A percentile compares a stretch with the other conserved stretches of the same genome.
These are phyloP conservation scores for Prionailurus bengalensis DNA, from an alignment of 2,113 vertebrate genomes.

Conservation along the genomic window DNA sequence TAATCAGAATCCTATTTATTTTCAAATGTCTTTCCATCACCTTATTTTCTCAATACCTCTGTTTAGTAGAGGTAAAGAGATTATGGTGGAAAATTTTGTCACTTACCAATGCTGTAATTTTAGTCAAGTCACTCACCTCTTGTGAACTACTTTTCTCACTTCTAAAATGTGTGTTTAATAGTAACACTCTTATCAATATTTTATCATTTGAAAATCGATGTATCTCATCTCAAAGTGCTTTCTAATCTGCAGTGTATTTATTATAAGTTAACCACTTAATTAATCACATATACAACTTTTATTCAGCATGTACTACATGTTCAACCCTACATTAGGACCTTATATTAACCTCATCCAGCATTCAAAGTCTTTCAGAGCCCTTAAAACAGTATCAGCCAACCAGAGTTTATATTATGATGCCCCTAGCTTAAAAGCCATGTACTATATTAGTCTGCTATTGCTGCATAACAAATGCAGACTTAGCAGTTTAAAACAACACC, in stretches of 20 bases:
- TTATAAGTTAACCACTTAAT: background rate
- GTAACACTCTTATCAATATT: background rate
- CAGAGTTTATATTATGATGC: background rate
- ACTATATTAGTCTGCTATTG: background rate
- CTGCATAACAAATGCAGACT: background rate
- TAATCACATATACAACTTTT: background rate
- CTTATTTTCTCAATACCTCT: constrained; percentile 9
- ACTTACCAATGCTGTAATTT: background rate
- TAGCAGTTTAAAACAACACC: background rate
- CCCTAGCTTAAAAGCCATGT: background rate
- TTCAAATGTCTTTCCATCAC: background rate
- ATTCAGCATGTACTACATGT: background rate
- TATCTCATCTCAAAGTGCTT: background rate
- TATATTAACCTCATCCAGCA: background rate
- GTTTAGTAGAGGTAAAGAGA: background rate
- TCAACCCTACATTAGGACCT: background rate
- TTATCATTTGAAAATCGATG: background rate
- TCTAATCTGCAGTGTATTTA: background rate
- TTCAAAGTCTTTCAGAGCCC: background rate
- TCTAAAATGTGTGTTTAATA: background rate
- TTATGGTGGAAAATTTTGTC: background rate
- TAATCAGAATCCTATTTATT: constrained; percentile 60
- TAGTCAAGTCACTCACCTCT: background rate
- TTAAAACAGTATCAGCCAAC: background rate
- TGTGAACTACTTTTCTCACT: background rate